These are phyloP conservation scores for Notospermus geniculatus DNA, from an alignment of 1,140 invertebrate species.

Conservation along the genomic window DNA sequence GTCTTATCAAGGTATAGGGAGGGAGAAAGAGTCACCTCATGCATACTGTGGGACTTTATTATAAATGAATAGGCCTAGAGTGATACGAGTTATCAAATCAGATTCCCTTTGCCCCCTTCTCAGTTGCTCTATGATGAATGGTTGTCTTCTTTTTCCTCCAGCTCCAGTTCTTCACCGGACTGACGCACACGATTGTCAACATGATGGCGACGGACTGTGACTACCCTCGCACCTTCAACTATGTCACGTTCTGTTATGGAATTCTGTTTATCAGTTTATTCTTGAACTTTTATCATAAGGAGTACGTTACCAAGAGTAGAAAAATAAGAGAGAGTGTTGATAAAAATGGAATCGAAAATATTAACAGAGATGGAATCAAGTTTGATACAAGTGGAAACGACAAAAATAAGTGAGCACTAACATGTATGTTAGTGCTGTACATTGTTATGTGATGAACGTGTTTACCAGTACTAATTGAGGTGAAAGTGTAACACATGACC, in stretches of 20 bases:
- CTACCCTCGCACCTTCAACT: background rate
- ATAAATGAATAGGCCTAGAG: background rate
- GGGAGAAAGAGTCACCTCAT: no score
- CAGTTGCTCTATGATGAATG: background rate
- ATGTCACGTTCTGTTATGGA: background rate
- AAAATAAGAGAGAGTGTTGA: no score
- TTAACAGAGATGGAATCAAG: no score
- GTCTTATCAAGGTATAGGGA: no score
- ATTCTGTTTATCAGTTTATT: background rate
- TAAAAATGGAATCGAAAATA: no score
- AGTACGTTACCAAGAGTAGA: background rate
- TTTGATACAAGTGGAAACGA: no score
- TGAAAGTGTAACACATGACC: no score
- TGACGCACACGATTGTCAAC: background rate
- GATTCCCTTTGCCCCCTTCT: background rate
- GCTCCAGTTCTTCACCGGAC: background rate
- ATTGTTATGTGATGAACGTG: no score
- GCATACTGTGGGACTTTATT: no score
- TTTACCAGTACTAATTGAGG: no score
- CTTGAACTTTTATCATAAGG: background rate
- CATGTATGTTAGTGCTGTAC: no score
- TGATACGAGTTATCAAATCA: background rate
- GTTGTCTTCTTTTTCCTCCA: constrained; percentile 3
- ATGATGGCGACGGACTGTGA: background rate
- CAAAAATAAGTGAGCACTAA: no score